These are phyloP conservation scores for Pardosa pseudoannulata DNA, from an alignment of 2,888 invertebrate genomes.

Conservation along the genomic window DNA sequence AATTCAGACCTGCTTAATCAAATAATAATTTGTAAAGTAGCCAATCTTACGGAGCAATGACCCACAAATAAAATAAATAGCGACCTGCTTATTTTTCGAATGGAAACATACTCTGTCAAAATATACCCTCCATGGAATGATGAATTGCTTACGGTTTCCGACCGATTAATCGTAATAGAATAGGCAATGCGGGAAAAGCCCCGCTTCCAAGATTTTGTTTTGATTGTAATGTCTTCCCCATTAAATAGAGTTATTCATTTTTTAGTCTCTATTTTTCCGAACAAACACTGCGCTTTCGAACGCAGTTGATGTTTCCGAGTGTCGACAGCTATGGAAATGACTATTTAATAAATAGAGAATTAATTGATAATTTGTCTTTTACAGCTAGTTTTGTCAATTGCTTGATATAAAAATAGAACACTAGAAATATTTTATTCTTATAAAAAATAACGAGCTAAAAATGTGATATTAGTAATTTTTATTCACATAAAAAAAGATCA, in stretches of 20 bases:
- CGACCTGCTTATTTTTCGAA: background rate
- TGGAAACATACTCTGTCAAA: background rate
- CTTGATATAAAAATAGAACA: too few species aligned
- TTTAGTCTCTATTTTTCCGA: background rate
- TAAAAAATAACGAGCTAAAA: too few species aligned
- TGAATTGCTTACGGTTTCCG: constrained; percentile 7
- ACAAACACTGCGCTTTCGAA: background rate
- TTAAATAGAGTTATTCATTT: background rate
- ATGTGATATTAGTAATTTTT: too few species aligned
- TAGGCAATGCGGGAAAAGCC: background rate
- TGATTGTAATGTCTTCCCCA: background rate
- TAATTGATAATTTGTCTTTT: too few species aligned
- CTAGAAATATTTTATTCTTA: too few species aligned
- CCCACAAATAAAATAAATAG: background rate
- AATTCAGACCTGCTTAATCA: background rate
- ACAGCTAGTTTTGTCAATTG: too few species aligned
- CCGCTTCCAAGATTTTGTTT: background rate
- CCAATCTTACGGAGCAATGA: background rate
- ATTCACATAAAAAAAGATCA: too few species aligned
- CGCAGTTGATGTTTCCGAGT: background rate
- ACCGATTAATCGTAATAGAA: constrained; percentile 8
- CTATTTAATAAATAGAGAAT: background rate
- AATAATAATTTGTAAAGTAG: background rate
- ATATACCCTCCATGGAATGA: background rate
- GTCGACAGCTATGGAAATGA: background rate